Evolutionary conservation across 2,113 vertebrate species (phyloP), one percentile per base, ranked within the genome.

Genomic region (Geococcyx californianus): DNA sequence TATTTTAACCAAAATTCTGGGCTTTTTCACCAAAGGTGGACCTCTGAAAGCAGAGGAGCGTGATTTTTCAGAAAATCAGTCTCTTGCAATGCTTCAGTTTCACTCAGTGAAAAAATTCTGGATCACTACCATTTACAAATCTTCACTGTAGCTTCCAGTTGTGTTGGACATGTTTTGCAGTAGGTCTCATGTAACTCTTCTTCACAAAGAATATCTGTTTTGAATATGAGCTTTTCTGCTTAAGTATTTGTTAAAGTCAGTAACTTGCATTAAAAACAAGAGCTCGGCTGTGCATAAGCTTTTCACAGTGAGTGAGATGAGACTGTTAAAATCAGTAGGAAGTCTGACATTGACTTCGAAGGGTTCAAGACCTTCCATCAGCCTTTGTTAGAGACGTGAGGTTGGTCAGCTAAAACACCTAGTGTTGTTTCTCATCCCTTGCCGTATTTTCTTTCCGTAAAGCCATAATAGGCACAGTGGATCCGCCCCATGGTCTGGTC

Each of bases 351-450:
- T 36, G 81, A 13, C 52, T 84, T 87, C 3, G 23, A 81, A 58
- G 64, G 17, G 0, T 75, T 54, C 1, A 3, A 84, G 77, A 81
- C 84, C 73, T 84, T 91, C 68, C 42, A 33, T 26, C 60, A 60
- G 64, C 66, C 56, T 89, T 87, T 84, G 73, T 91, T 75, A 70
- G 77, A 8, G 0, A 9, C 0, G 13, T 55, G 66, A 55, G 25
- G 23, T 34, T 44, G 52, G 47, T 91, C 78, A 78, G 56, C 63
- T 58, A 4, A 62, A 63, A 44, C 36, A 23, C 16, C 16, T 2
- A 0, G 33, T 0, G 0, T 47, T 63, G 34, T 55, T 94, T 67
- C 64, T 84, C 1, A 0, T 89, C 84, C 42, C 44, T 88, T 76
- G 49, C 44, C 2, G 0, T 47, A 29, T 34, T 64, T 34, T 33